Base-by-base conservation (phyloP, 2,797 vertebrate genomes). In the Eutrigla gurnardus region DNA sequence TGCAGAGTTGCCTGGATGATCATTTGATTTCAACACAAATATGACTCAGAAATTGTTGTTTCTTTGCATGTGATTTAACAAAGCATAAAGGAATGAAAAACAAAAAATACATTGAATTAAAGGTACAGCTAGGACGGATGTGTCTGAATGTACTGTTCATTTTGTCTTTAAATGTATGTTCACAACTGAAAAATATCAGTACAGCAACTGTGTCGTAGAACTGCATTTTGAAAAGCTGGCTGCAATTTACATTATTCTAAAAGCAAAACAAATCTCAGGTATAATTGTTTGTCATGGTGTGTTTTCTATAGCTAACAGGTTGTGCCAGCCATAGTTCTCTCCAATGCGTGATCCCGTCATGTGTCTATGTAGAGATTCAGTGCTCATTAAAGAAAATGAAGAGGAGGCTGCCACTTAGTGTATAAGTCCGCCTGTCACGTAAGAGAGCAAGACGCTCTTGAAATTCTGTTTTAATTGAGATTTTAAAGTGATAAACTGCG, bases 331-430 rank as follows among this genome's bases (percentile, higher is more conserved):
- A 71, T 67, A 25, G 61, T 54, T 50, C 7, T 12, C 43, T 46
- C 14, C 42, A 14, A 42, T n/a, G 7, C 47, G 40, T 33, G n/a
- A 65, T 45, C 35, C 18, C 10, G 5, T 64, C 53, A 58, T 4
- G 25, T 18, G 17, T 52, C 17, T 6, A 17, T 64, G 33, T 9
- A 9, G 35, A 49, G 57, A 72, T 25, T 47, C 45, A 12, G 1
- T 1, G n/a, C 64, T 68, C 45, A 40, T 72, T 52, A 68, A 13
- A 58, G 64, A 40, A 73, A 52, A 39, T 12, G 33, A 69, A 17
- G 62, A 4, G 35, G 35, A 66, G 68, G 50, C 62, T 12, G 2
- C 32, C 37, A 3, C 25, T 2, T 47, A 17, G 6, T 36, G 40
- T 45, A 12, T 3, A 42, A 18, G 6, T 17, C 14, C 7, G 2